A percentile compares a stretch with the other conserved stretches of the same genome.
Conservation (phyloP, 2,888 invertebrate genomes). For the Eilema depressum region DNA sequence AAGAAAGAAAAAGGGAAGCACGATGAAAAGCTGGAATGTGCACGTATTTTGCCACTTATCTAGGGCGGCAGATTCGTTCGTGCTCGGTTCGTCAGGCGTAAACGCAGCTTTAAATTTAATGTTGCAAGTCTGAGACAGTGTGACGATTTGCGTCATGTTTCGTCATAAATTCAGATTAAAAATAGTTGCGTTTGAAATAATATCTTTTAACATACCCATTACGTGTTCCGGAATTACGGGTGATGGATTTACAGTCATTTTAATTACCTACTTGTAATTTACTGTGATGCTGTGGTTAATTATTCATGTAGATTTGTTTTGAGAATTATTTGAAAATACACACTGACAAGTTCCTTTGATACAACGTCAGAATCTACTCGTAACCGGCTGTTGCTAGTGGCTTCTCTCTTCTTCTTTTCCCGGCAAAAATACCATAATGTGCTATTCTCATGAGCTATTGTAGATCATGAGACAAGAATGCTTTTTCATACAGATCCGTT, state of each 20-base stretch:
- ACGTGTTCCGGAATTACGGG: slow-evolving; percentile 24
- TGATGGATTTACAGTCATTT: slow-evolving; percentile 17
- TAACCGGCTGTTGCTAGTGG: background rate
- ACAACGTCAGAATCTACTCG: background rate
- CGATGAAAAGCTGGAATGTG: too few species aligned
- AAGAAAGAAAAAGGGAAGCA: too few species aligned
- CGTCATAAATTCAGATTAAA: slow-evolving; percentile 22
- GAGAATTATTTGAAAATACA: background rate
- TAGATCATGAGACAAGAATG: too few species aligned
- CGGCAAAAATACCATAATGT: too few species aligned
- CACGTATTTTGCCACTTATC: too few species aligned
- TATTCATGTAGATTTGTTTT: background rate
- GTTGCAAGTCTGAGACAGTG: slow-evolving; percentile 1
- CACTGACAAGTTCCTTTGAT: background rate
- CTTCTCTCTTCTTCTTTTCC: background rate
- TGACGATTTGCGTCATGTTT: slow-evolving; percentile 33
- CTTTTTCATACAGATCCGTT: too few species aligned
- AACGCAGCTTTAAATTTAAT: background rate
- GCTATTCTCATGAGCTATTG: too few species aligned
- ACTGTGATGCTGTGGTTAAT: slow-evolving; percentile 1
- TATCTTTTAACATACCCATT: background rate
- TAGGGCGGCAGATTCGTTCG: too few species aligned
- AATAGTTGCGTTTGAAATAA: background rate
- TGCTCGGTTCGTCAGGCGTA: background rate
- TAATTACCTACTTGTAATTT: slow-evolving; percentile 25